These are phyloP conservation scores for Cantharis rustica DNA, from an alignment of 2,888 invertebrate genomes.

Conservation along the genomic window DNA sequence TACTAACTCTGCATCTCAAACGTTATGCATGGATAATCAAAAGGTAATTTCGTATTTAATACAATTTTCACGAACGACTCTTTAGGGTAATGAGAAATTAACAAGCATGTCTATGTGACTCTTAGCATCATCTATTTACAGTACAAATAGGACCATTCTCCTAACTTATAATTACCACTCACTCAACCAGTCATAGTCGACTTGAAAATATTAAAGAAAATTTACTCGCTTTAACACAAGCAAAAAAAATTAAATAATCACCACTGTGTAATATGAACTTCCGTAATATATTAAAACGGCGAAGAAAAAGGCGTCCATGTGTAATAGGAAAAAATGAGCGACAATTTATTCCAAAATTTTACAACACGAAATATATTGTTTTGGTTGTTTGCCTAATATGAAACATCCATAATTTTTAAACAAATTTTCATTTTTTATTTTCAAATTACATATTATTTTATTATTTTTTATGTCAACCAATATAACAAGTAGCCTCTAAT, in stretches of 20 bases:
- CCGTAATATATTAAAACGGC: background rate
- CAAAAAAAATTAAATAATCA: background rate
- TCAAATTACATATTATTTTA: background rate
- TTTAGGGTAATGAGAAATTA: constrained; percentile 25
- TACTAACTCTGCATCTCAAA: constrained; percentile 11
- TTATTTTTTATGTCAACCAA: background rate
- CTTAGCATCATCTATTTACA: constrained; percentile 16
- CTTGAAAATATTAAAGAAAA: background rate
- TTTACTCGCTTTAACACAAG: background rate
- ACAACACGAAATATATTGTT: background rate
- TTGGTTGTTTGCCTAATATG: background rate
- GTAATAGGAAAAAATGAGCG: background rate
- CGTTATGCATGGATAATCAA: constrained; percentile 24
- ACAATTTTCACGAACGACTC: constrained; percentile 23
- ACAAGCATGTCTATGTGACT: constrained; percentile 13
- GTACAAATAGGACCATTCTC: background rate
- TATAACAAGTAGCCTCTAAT: background rate
- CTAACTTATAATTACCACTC: background rate
- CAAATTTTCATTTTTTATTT: background rate
- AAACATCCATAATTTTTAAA: background rate
- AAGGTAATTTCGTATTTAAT: constrained; percentile 27
- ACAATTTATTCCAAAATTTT: background rate
- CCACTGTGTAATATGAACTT: background rate
- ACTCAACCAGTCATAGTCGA: background rate
- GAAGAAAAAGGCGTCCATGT: background rate